Evolutionary conservation across 2,888 invertebrate species (phyloP), one percentile per base, ranked within the genome.

Genomic region (Calameuta pallipes): DNA sequence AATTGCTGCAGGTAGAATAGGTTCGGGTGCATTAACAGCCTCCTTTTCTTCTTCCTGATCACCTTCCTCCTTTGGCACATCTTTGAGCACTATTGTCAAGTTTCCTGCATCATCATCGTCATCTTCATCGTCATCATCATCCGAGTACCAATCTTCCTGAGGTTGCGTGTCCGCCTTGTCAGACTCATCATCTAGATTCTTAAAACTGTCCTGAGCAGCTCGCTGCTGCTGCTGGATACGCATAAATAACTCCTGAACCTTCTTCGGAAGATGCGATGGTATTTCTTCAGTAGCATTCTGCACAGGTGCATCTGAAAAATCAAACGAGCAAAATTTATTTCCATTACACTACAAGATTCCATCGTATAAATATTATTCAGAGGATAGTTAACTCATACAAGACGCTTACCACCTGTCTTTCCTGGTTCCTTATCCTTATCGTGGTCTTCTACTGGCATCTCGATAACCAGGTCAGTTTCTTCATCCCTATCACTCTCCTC

Each of bases 131-230:
- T 96, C 96, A 85, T 96, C 96, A 82, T 96, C 96, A 88, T 96
- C 96, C 2, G 96, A 96, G 88, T 96, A 97, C 95, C 96, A 96
- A 91, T 95, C 94, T 78, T 92, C 92, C 73, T 91, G 90, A 78
- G 90, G 87, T 76, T 86, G 87, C 31, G 85, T 86, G 0, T 88
- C 85, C 41, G 89, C 90, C 37, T 87, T 83, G 4, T 82, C 76
- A 30, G 87, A 81, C 73, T 91, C 90, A 4, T 90, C 89, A 78
- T 92, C 91, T 76, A 92, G 87, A 75, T 92, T 93, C 79, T 93
- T 88, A 37, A 88, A 89, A 81, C 91, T 91, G 69, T 91, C 90
- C 37, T 88, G 87, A 11, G 90, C 90, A 4, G 88, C 93, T 79
- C 93, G 92, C 84, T 95, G 94, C 81, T 95, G 94, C 74, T 95